A percentile compares a stretch with the other conserved stretches of the same genome.
Conservation (phyloP, 2,888 invertebrate species). For the Lithophane leautieri region DNA sequence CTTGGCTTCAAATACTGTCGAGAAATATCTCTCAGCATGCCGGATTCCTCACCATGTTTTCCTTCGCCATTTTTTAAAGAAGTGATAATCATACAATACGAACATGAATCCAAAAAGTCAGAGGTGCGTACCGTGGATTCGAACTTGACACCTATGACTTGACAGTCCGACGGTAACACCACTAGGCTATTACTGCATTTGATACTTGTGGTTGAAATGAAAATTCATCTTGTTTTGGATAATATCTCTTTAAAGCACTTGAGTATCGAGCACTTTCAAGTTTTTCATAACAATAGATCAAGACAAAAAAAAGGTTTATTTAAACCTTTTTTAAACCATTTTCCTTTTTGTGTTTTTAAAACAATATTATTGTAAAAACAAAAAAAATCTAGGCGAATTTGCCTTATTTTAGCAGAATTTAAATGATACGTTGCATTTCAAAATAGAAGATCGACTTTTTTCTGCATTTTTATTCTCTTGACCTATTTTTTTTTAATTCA, state of each 20-base stretch:
- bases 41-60: too few relatives aligned
- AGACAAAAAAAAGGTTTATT: too few relatives aligned
- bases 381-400: neutral
- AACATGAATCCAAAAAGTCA: too few relatives aligned
- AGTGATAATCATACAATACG: too few relatives aligned
- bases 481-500: constrained; percentile 34
- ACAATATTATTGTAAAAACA: neutral
- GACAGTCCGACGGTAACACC: too few relatives aligned
- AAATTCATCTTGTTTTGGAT: neutral
- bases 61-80: too few relatives aligned
- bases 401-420: neutral
- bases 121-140: too few relatives aligned
- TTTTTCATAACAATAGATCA: neutral
- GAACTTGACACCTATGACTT: too few relatives aligned
- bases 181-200: neutral
- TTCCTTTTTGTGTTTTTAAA: too few relatives aligned
- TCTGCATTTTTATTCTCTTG: constrained; percentile 28
- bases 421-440: neutral
- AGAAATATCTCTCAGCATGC: too few relatives aligned
- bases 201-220: neutral
- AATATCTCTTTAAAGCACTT: neutral
- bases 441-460: constrained; percentile 9
- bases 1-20: too few relatives aligned
- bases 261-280: neutral
- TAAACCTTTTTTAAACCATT: too few relatives aligned